Conservation (phyloP, 2,888 invertebrate genomes). For the Boloria euphrosyne region DNA sequence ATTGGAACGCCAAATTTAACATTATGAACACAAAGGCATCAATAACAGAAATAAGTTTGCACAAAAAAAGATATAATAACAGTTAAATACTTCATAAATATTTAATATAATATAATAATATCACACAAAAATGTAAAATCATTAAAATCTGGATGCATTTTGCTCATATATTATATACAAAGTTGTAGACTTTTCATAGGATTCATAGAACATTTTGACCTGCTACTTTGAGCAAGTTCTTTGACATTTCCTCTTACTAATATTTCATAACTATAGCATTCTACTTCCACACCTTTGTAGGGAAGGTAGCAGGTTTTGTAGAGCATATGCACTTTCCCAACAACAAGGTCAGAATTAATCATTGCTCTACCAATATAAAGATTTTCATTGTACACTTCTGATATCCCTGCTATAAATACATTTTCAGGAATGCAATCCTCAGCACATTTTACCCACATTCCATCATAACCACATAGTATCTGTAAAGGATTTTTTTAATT, state of each 20-base stretch:
- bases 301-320: slow-evolving; percentile 89
- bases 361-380: slow-evolving; percentile 86
- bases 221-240: slow-evolving; percentile 10
- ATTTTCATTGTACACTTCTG: slow-evolving; percentile 70
- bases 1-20: too few species aligned
- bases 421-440: slow-evolving; percentile 84
- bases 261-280: slow-evolving; percentile 49
- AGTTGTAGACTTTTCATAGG: slow-evolving; percentile 26
- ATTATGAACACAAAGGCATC: too few species aligned
- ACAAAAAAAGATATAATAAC: too few species aligned
- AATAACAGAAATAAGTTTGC: too few species aligned
- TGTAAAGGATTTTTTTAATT: too few species aligned
- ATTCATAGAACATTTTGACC: slow-evolving; percentile 21
- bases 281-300: slow-evolving; percentile 58
- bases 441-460: slow-evolving; percentile 76
- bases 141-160: not conserved
- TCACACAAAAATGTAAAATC: too few species aligned
- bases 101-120: too few species aligned
- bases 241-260: slow-evolving; percentile 41
- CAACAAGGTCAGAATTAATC: slow-evolving; percentile 86
- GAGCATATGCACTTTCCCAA: slow-evolving; percentile 85
- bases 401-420: slow-evolving; percentile 83
- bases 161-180: slow-evolving; percentile 19
- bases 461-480: slow-evolving; percentile 59
- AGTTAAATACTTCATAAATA: too few species aligned